A percentile compares a stretch with the other conserved stretches of the same genome.
Evolutionary conservation across 2,113 vertebrate genomes (phyloP).

Genomic region (crab-eating macaque (Macaca fascicularis)): DNA sequence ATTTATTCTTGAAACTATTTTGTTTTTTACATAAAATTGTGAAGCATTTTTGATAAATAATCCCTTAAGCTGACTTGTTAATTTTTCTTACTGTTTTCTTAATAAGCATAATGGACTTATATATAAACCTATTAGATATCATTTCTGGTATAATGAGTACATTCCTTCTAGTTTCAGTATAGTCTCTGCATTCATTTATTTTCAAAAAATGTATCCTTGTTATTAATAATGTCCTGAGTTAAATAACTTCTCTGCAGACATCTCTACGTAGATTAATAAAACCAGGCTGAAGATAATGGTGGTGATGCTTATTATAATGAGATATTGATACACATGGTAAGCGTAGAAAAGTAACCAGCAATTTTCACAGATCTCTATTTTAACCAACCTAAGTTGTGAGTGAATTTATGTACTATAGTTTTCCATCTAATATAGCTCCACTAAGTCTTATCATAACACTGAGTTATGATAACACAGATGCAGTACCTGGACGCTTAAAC

Average conservation of each 20-base stretch:
- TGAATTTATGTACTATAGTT: background rate
- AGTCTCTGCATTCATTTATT: background rate
- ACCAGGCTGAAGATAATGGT: background rate
- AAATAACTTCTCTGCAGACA: background rate
- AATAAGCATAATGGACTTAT: background rate
- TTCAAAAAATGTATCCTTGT: background rate
- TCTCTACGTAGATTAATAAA: background rate
- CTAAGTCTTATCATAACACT: background rate
- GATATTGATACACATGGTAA: background rate
- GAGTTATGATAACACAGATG: background rate
- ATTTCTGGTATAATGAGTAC: background rate
- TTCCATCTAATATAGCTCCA: background rate
- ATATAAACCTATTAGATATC: background rate
- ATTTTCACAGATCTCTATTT: background rate
- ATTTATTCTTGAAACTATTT: background rate
- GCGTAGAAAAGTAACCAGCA: background rate
- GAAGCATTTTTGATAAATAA: background rate
- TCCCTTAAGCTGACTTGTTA: background rate
- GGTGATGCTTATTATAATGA: background rate
- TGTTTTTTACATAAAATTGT: background rate
- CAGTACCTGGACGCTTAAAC: too few species aligned
- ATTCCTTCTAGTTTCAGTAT: background rate
- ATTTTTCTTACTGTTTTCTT: background rate
- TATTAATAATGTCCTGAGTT: background rate
- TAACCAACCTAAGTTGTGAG: background rate